These are phyloP conservation scores for Scotopteryx bipunctaria DNA, from an alignment of 2,888 invertebrate species.

Conservation along the genomic window DNA sequence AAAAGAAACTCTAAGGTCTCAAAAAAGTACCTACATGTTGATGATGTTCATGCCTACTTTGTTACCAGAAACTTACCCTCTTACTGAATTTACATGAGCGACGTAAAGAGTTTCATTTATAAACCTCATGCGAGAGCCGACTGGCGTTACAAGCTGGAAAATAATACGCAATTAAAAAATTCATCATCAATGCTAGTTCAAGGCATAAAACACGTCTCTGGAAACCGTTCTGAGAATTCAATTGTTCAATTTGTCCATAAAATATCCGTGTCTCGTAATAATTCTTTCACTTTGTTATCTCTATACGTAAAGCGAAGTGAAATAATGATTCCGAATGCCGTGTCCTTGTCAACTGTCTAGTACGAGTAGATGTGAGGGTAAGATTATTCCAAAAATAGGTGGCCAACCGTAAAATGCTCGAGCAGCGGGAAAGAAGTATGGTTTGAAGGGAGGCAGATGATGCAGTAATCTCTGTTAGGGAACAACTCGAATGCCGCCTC, in stretches of 20 bases:
- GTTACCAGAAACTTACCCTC: constrained; percentile 57
- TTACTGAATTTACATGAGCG: constrained; percentile 71
- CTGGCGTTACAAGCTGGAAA: constrained; percentile 70
- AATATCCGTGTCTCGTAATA: too few species aligned
- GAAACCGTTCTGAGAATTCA: too few species aligned
- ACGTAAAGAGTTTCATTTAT: constrained; percentile 66
- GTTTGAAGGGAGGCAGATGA: constrained; percentile 81
- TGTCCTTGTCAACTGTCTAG: too few species aligned
- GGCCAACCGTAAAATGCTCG: constrained; percentile 81
- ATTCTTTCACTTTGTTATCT: too few species aligned
- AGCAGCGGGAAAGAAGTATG: constrained; percentile 78
- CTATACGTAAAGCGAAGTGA: too few species aligned
- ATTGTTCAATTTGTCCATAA: too few species aligned
- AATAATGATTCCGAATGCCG: too few species aligned
- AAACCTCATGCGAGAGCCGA: constrained; percentile 51
- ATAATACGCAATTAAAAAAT: background rate
- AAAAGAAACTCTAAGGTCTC: too few species aligned
- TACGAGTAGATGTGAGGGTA: too few species aligned
- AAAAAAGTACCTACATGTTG: too few species aligned
- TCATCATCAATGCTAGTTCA: background rate
- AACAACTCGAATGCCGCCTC: constrained; percentile 85
- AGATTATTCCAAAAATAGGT: background rate
- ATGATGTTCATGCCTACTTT: background rate
- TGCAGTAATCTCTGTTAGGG: constrained; percentile 85
- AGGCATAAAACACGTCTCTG: too few species aligned